Conservation (phyloP, 2,113 vertebrate genomes). For the Microtus richardsoni region DNA sequence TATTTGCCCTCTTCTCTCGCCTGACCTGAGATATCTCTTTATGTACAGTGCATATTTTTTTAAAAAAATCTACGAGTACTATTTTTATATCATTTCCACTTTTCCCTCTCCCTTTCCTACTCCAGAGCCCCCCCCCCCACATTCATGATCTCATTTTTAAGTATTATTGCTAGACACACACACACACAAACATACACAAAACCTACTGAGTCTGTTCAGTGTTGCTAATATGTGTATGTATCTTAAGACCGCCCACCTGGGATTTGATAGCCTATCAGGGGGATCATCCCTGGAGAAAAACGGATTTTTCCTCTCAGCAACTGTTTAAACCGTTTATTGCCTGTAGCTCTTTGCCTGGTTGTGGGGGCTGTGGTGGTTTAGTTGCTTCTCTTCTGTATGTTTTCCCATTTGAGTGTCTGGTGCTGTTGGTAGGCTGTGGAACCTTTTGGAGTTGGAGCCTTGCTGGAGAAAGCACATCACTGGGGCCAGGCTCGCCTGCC, state of each 20-base stretch:
- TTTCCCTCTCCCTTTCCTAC: neutral
- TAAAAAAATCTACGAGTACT: neutral
- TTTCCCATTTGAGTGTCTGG: neutral
- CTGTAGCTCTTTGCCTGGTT: neutral
- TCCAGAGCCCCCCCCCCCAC: neutral
- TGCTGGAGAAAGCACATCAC: neutral
- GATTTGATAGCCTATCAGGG: neutral
- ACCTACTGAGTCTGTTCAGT: neutral
- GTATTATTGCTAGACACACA: neutral
- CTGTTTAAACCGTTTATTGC: neutral
- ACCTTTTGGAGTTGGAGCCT: neutral
- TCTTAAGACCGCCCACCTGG: neutral
- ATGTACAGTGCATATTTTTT: neutral
- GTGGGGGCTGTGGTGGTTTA: neutral
- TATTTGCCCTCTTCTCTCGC: neutral
- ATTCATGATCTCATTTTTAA: neutral
- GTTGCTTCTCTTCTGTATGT: neutral
- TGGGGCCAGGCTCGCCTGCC: neutral
- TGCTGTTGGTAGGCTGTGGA: neutral
- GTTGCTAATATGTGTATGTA: neutral
- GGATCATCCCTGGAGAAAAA: neutral
- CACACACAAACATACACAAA: neutral
- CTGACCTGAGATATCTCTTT: neutral
- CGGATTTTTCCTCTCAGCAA: neutral
- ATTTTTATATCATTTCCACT: neutral